phyloP scores from a whole-genome alignment of 1,140 invertebrate genomes.

The Asbolus verrucosus region DNA sequence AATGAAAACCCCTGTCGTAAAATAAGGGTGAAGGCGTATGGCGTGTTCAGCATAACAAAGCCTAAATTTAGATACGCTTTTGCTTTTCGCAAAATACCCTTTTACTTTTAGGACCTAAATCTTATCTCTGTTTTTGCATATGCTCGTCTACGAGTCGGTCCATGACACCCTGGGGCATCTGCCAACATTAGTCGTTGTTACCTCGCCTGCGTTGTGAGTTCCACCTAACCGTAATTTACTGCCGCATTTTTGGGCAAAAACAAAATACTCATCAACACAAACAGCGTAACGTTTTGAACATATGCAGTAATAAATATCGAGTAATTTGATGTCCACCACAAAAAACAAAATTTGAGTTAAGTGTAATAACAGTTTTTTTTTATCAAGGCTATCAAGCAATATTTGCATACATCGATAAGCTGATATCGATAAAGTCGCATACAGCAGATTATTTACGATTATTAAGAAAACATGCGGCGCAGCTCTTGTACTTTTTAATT shows the following conservation, averaged over 20 bases:
- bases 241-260: slow-evolving; percentile 12
- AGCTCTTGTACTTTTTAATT: background rate
- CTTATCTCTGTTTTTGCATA: slow-evolving; percentile 43
- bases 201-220: background rate
- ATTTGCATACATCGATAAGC: slow-evolving; percentile 29
- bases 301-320: too few relatives aligned
- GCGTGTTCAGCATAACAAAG: slow-evolving; percentile 58
- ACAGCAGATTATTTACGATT: slow-evolving; percentile 10
- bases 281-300: too few relatives aligned
- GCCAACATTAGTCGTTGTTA: background rate
- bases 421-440: background rate
- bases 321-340: too few relatives aligned
- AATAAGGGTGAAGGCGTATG: slow-evolving; percentile 53
- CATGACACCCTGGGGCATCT: background rate
- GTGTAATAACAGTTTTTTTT: background rate
- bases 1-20: slow-evolving; percentile 61
- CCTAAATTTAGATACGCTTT: slow-evolving; percentile 60
- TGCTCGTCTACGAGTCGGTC: background rate
- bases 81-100: slow-evolving; percentile 61
- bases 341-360: too few relatives aligned
- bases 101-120: slow-evolving; percentile 55
- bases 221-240: slow-evolving; percentile 15
- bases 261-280: slow-evolving; percentile 1
- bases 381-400: background rate
- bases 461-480: background rate